Percentiles rank a stretch among this genome's conserved stretches.
Evolutionary conservation across 1,140 invertebrate genomes (phyloP).

Genomic region (Meloidogyne floridensis): DNA sequence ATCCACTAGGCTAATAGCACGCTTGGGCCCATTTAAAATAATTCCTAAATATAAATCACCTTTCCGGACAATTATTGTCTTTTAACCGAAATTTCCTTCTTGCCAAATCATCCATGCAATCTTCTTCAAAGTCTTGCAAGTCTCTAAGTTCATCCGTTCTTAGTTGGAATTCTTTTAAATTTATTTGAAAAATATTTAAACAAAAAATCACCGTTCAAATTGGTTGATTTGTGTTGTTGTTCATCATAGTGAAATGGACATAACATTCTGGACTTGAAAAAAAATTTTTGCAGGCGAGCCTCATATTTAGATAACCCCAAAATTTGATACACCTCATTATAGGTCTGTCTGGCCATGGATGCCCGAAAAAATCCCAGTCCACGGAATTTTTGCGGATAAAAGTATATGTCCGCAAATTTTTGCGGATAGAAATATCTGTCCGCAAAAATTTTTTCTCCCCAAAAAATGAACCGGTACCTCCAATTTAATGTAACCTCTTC

Average conservation of each 20-base stretch:
- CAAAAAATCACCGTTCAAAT: neutral
- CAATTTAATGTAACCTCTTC: too few species aligned
- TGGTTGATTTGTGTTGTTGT: constrained; percentile 13
- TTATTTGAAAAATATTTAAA: constrained; percentile 19
- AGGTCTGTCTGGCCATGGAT: too few species aligned
- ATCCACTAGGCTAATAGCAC: too few species aligned
- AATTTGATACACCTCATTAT: too few species aligned
- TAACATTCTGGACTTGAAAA: constrained; percentile 4
- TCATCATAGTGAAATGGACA: neutral
- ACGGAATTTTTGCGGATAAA: too few species aligned
- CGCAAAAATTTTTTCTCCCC: too few species aligned
- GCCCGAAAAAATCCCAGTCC: too few species aligned
- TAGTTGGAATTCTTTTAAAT: constrained; percentile 77
- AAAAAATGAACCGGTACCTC: too few species aligned
- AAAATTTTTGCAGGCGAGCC: neutral
- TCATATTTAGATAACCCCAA: too few species aligned
- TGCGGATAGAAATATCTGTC: too few species aligned
- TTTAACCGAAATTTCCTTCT: constrained; percentile 68
- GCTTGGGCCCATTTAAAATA: too few species aligned
- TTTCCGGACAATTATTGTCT: constrained; percentile 11
- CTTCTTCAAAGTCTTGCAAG: constrained; percentile 94
- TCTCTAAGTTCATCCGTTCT: constrained; percentile 87
- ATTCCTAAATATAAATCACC: neutral
- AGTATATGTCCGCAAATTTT: too few species aligned
- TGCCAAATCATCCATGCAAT: constrained; percentile 91